Evolutionary conservation across 1,140 invertebrate species (phyloP).

Genomic region (Heliconius himera): DNA sequence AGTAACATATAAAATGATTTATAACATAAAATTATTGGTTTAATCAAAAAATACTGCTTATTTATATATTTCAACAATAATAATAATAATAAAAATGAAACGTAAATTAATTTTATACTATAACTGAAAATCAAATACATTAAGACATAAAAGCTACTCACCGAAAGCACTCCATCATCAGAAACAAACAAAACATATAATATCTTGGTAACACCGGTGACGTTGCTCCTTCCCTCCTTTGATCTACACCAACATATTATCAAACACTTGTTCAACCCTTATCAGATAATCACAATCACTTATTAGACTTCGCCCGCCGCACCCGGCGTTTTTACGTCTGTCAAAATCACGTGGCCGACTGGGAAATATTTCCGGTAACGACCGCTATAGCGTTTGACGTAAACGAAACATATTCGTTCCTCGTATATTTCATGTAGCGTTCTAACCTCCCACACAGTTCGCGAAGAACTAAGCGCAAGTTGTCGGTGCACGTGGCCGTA

Average conservation of each 20-base stretch:
- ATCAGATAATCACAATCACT: slow-evolving; percentile 58
- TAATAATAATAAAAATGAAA: background rate
- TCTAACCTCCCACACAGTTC: slow-evolving; percentile 80
- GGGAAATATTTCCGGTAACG: slow-evolving; percentile 63
- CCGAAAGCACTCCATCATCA: slow-evolving; percentile 60
- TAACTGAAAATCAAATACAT: background rate
- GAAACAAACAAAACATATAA: slow-evolving; percentile 13
- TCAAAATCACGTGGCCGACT: slow-evolving; percentile 74
- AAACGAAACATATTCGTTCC: slow-evolving; percentile 49
- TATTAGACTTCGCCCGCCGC: background rate
- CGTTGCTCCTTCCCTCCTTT: slow-evolving; percentile 22
- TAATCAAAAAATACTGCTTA: too few relatives aligned
- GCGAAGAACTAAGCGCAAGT: slow-evolving; percentile 80
- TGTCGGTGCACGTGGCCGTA: slow-evolving; percentile 76
- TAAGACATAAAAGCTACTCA: slow-evolving; percentile 45
- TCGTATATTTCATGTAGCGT: slow-evolving; percentile 69
- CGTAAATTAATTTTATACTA: background rate
- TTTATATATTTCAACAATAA: background rate
- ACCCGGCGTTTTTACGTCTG: slow-evolving; percentile 61
- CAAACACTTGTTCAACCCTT: slow-evolving; percentile 43
- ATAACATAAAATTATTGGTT: background rate
- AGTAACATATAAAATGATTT: background rate
- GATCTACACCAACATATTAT: slow-evolving; percentile 49
- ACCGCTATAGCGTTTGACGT: slow-evolving; percentile 70
- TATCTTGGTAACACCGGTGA: slow-evolving; percentile 42